Percentiles rank a stretch among this genome's conserved stretches.
These are phyloP conservation scores for Hydrolagus colliei DNA, from an alignment of 2,797 vertebrate genomes.

Conservation along the genomic window DNA sequence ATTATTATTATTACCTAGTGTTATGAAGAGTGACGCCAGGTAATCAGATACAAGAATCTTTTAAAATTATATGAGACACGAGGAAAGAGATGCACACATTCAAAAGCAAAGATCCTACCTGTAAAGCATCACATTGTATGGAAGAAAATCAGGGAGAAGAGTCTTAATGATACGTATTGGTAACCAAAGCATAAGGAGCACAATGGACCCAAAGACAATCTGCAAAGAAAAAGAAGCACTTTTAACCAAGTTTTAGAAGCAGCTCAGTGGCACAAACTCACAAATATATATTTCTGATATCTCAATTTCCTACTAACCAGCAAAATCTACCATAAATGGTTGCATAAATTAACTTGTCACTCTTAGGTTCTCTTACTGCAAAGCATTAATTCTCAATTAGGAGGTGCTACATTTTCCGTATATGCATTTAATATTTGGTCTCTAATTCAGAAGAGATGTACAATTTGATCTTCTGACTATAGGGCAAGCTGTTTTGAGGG, in stretches of 20 bases:
- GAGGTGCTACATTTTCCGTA: too few relatives aligned
- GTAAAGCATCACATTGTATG: slow-evolving; percentile 95
- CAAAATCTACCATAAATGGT: background rate
- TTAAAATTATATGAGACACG: background rate
- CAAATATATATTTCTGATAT: background rate
- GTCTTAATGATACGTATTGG: slow-evolving; percentile 87
- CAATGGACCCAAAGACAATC: slow-evolving; percentile 94
- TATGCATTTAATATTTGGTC: too few relatives aligned
- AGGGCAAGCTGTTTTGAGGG: too few relatives aligned
- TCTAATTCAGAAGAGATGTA: too few relatives aligned
- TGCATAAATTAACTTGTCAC: too few relatives aligned
- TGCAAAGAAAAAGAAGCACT: slow-evolving; percentile 44
- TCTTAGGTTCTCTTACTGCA: too few relatives aligned
- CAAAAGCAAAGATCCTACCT: slow-evolving; percentile 55
- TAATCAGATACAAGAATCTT: background rate
- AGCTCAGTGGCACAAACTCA: background rate
- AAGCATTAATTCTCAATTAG: too few relatives aligned
- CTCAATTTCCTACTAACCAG: background rate
- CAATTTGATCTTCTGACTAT: too few relatives aligned
- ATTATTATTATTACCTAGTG: too few relatives aligned
- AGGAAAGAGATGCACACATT: too few relatives aligned
- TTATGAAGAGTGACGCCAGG: background rate
- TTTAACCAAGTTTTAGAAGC: background rate
- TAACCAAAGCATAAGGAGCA: slow-evolving; percentile 93
- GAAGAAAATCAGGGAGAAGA: slow-evolving; percentile 77